A percentile compares a stretch with the other conserved stretches of the same genome.
Conservation (phyloP, 2,797 vertebrate genomes). For the Salmo trutta region DNA sequence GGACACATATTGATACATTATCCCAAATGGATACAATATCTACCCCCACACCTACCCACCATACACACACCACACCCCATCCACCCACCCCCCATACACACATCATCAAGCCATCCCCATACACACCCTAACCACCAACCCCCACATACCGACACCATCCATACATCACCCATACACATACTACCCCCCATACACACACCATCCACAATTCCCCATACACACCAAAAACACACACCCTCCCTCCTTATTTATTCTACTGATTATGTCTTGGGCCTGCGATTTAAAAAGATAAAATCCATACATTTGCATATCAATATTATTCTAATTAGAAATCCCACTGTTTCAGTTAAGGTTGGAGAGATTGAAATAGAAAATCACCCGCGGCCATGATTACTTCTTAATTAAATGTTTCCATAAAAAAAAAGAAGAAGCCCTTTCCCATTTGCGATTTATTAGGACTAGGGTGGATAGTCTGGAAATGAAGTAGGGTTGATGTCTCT, state of each 20-base stretch:
- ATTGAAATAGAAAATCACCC: conserved; percentile 79
- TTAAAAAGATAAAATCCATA: conserved; percentile 71
- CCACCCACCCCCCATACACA: too few species aligned
- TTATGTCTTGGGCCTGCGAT: conserved; percentile 62
- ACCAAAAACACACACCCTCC: conserved; percentile 35
- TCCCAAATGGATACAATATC: conserved; percentile 12
- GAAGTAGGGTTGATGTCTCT: conserved; percentile 44
- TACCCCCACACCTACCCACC: too few species aligned
- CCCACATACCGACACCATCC: too few species aligned
- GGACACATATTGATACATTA: too few species aligned
- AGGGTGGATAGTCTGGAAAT: conserved; percentile 43
- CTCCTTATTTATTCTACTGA: conserved; percentile 71
- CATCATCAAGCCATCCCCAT: too few species aligned
- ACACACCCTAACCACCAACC: too few species aligned
- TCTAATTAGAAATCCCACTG: conserved; percentile 79
- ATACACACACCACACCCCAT: too few species aligned
- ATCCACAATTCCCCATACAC: too few species aligned
- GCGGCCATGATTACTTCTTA: conserved; percentile 76
- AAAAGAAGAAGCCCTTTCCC: conserved; percentile 16
- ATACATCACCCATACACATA: too few species aligned
- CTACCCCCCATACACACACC: too few species aligned
- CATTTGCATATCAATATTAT: conserved; percentile 80
- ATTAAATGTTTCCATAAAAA: conserved; percentile 72
- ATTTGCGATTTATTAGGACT: conserved; percentile 53
- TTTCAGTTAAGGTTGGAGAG: conserved; percentile 72